A percentile compares a stretch with the other conserved stretches of the same genome.
Evolutionary conservation across 1,140 invertebrate genomes (phyloP).

Genomic region (Heliconius nattereri): DNA sequence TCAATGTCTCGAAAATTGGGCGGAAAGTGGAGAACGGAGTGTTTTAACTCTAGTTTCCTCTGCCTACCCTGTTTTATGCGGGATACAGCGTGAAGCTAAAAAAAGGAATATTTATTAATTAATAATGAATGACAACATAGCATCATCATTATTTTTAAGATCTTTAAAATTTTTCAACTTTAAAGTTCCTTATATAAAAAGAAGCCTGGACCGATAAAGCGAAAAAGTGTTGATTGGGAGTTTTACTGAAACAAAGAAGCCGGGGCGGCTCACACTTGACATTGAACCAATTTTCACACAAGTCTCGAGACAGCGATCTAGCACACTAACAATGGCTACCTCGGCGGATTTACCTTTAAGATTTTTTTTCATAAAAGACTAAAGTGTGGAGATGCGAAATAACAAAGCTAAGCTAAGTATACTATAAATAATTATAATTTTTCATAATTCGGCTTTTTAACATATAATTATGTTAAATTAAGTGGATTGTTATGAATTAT

Average conservation of each 20-base stretch:
- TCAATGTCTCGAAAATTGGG: too few species aligned
- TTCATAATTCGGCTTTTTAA: not conserved
- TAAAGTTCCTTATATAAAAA: not conserved
- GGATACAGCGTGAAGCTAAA: too few species aligned
- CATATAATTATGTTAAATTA: not conserved
- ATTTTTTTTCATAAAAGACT: constrained; percentile 13
- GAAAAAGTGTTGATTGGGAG: constrained; percentile 25
- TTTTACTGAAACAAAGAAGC: constrained; percentile 34
- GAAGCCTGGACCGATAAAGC: constrained; percentile 14
- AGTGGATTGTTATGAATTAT: not conserved
- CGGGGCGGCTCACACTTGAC: constrained; percentile 38
- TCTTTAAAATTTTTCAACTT: not conserved
- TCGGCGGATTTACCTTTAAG: constrained; percentile 26
- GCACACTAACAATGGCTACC: constrained; percentile 36
- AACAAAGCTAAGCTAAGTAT: constrained; percentile 20
- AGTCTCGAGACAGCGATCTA: constrained; percentile 33
- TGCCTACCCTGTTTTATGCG: too few species aligned
- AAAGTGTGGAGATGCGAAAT: constrained; percentile 14
- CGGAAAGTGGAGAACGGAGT: too few species aligned
- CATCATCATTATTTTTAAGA: not conserved
- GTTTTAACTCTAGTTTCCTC: too few species aligned
- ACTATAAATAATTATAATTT: not conserved
- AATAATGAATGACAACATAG: too few species aligned
- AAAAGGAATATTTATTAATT: too few species aligned
- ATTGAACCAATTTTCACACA: constrained; percentile 37